These are phyloP conservation scores for Galago senegalensis DNA, from an alignment of 2,797 vertebrate genomes.

Conservation along the genomic window DNA sequence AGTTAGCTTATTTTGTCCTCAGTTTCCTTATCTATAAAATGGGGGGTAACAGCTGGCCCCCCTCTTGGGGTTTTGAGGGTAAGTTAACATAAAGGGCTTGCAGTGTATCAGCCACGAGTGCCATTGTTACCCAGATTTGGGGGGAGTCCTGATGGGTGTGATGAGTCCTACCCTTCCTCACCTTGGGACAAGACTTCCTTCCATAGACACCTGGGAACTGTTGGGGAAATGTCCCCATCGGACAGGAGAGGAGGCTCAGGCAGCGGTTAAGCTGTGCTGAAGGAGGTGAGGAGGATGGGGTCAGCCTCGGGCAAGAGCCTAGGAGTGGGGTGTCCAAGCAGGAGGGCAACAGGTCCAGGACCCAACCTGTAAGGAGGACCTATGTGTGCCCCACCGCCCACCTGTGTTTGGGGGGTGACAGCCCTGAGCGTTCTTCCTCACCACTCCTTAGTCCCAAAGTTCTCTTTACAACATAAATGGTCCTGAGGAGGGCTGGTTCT, in stretches of 20 bases:
- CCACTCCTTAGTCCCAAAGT: not conserved
- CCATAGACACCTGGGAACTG: not conserved
- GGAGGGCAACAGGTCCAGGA: not conserved
- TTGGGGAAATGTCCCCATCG: not conserved
- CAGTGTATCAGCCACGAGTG: rapidly evolving
- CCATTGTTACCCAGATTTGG: not conserved
- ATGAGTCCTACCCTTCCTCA: too few species aligned
- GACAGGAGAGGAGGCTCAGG: too few species aligned
- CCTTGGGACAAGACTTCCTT: not conserved
- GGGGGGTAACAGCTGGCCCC: not conserved
- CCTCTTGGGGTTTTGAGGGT: not conserved
- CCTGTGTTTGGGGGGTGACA: not conserved
- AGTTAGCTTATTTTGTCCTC: not conserved
- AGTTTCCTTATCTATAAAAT: not conserved
- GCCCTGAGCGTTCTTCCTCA: rapidly evolving
- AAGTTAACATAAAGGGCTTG: not conserved
- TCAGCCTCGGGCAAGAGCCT: not conserved
- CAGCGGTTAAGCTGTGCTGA: not conserved
- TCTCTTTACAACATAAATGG: not conserved
- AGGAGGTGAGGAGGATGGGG: too few species aligned
- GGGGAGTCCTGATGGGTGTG: not conserved
- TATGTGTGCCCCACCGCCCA: rapidly evolving
- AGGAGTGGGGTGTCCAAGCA: not conserved
- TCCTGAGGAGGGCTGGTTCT: not conserved
- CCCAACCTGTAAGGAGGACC: not conserved